These are phyloP conservation scores for Vidua chalybeata DNA, from an alignment of 2,113 vertebrate genomes.

Conservation along the genomic window DNA sequence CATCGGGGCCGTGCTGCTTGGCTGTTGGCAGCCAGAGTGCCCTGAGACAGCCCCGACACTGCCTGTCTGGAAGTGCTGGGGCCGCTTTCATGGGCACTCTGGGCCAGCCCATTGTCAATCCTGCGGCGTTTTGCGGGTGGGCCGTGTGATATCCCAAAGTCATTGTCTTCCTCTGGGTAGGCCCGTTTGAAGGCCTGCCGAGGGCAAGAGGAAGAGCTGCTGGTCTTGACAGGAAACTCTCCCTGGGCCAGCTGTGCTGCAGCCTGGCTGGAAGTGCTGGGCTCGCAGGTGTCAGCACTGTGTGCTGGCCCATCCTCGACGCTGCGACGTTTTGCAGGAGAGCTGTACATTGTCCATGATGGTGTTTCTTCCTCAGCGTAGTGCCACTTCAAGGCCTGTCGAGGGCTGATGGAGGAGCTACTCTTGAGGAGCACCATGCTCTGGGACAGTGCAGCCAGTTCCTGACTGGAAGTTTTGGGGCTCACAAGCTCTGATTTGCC, in stretches of 20 bases:
- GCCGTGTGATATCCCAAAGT: accelerated
- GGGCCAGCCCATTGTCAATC: neutral
- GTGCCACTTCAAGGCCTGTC: neutral
- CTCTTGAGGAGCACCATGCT: accelerated
- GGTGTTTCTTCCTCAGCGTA: neutral
- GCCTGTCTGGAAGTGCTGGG: neutral
- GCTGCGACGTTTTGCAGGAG: neutral
- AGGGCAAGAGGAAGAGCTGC: neutral
- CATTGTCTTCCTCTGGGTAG: neutral
- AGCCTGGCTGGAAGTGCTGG: neutral
- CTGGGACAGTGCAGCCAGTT: neutral
- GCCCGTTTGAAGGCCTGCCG: neutral
- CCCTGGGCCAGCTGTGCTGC: neutral
- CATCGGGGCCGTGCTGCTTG: accelerated
- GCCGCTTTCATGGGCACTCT: no score
- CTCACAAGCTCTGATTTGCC: neutral
- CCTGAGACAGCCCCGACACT: no score
- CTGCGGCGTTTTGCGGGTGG: neutral
- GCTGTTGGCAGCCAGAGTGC: neutral
- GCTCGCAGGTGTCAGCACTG: neutral
- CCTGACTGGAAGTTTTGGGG: neutral
- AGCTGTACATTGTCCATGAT: accelerated
- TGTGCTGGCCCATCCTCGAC: no score
- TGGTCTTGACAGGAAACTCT: no score
- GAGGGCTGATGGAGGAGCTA: neutral